Conservation (phyloP, 2,113 vertebrate genomes). For the Falco punctatus region DNA sequence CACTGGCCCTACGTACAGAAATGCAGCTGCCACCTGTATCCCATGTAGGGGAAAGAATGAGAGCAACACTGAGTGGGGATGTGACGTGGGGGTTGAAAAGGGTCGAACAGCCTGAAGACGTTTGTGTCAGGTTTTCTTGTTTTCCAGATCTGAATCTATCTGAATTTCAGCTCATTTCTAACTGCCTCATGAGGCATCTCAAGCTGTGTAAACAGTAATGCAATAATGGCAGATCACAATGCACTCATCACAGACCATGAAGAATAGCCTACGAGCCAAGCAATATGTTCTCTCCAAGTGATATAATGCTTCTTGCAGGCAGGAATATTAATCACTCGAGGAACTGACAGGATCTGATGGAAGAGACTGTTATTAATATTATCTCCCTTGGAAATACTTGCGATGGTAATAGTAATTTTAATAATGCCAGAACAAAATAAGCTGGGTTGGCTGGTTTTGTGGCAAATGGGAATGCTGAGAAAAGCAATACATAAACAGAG, state of each 20-base stretch:
- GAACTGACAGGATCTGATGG: slow-evolving; percentile 52
- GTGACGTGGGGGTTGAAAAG: neutral
- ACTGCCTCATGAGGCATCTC: slow-evolving; percentile 45
- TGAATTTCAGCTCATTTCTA: slow-evolving; percentile 10
- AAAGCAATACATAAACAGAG: slow-evolving; percentile 20
- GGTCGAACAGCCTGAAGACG: neutral
- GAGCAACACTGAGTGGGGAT: neutral
- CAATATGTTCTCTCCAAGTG: slow-evolving; percentile 42
- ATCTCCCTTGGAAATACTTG: slow-evolving; percentile 60
- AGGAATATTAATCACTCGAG: slow-evolving; percentile 57
- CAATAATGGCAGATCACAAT: slow-evolving; percentile 53
- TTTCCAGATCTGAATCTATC: slow-evolving; percentile 44
- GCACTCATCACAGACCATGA: slow-evolving; percentile 25
- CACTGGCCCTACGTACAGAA: neutral
- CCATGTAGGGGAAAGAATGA: neutral
- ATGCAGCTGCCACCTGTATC: neutral
- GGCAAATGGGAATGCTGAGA: neutral
- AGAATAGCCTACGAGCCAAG: slow-evolving; percentile 38
- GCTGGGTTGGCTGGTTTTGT: neutral
- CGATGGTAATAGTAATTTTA: slow-evolving; percentile 68
- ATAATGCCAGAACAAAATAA: slow-evolving; percentile 51
- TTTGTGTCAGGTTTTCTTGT: slow-evolving; percentile 17
- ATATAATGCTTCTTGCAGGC: slow-evolving; percentile 53
- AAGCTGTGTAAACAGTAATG: slow-evolving; percentile 58
- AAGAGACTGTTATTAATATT: slow-evolving; percentile 51